Base-by-base conservation (phyloP, 2,113 vertebrate genomes). In the Eulemur macaco region DNA sequence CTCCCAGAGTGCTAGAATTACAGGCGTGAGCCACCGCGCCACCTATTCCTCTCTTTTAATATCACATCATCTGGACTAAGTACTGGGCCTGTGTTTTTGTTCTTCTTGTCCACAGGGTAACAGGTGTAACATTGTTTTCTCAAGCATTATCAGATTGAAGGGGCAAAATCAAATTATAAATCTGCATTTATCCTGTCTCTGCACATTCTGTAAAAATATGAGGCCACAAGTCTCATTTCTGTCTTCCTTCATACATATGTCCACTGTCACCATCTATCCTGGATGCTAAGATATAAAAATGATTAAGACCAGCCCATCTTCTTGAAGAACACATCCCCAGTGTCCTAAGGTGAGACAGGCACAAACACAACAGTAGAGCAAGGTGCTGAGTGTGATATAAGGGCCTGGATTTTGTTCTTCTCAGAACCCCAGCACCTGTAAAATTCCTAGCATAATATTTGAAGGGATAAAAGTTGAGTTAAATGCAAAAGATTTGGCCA, bases 41-140 rank as follows among this genome's bases (percentile, higher is more conserved):
- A 6, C 42, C 42, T 90, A 78, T 77, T 47, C 74, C 71, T 91
- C 50, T 89, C 45, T 82, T 94, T 95, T 87, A 80, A 27, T 91
- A 77, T 84, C 25, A 73, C 23, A 90, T 74, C n/a, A 81, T 90
- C 63, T 90, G 17, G 21, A 63, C 21, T 42, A 84, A 85, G 37
- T 81, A 60, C 52, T 58, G 45, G 21, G 10, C 77, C 58, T 93
- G 0, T 71, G 8, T 69, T 82, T 66, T 86, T 94, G 31, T 86
- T 94, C 12, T 89, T 85, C 47, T 92, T 87, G 17, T 77, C 23
- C 45, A 20, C 34, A 31, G 69, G 50, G 50, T 80, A 64, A 80
- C 64, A 78, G 21, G 6, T 88, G 6, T 92, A 80, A n/a, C 54
- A 50, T 39, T 83, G 29, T 45, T 91, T 74, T 64, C 27, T 31